Evolutionary conservation across 2,797 vertebrate genomes (phyloP).

Genomic region (Pampus argenteus): DNA sequence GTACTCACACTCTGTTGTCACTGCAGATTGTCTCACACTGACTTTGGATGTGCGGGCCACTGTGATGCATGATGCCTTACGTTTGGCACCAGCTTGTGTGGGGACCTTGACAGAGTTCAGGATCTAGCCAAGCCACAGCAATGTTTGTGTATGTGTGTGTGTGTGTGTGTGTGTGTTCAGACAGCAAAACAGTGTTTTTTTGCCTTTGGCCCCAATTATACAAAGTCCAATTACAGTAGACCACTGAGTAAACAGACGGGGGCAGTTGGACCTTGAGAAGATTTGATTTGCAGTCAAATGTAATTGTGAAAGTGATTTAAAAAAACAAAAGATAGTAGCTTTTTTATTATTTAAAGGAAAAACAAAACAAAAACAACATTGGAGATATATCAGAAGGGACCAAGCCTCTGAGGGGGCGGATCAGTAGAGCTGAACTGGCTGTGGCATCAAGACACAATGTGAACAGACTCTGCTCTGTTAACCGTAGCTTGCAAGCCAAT

Average conservation of each 20-base stretch:
- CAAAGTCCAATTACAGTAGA: constrained; percentile 19
- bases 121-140: constrained; percentile 26
- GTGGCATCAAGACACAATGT: background rate
- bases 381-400: background rate
- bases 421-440: no score
- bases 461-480: background rate
- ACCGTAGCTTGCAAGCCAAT: constrained; percentile 6
- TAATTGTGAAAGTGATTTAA: background rate
- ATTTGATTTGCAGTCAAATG: background rate
- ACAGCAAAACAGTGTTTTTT: constrained; percentile 17
- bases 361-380: no score
- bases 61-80: constrained; percentile 47
- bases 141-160: constrained; percentile 7
- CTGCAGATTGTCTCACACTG: constrained; percentile 55
- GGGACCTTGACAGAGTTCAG: constrained; percentile 42
- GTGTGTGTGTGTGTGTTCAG: constrained; percentile 15
- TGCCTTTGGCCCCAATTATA: constrained; percentile 18
- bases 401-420: background rate
- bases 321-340: background rate
- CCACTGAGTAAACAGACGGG: background rate
- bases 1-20: constrained; percentile 69
- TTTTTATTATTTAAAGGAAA: background rate
- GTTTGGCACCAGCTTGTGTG: constrained; percentile 48
- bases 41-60: constrained; percentile 36
- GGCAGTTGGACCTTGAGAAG: constrained; percentile 16